Evolutionary conservation across 2,113 vertebrate genomes (phyloP), one percentile per base, ranked within the genome.

Genomic region (Seriola aureovittata): DNA sequence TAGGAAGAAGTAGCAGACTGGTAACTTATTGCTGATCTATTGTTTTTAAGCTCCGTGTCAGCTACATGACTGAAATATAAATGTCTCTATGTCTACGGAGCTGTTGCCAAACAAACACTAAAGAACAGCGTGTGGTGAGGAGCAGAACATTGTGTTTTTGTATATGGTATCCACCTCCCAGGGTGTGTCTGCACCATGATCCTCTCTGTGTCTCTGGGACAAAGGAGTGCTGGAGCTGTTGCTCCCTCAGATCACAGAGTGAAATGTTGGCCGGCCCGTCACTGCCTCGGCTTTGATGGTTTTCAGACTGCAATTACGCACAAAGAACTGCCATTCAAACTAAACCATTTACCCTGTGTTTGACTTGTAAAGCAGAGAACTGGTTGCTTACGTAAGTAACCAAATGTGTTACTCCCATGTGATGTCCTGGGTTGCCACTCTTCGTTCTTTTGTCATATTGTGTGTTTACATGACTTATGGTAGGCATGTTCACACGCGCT

Each of bases 271-370:
- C 70, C 60, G 19, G 38, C 5, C 42, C 78, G 71, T 85, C 77
- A 66, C 44, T 17, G 1, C 55, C 52, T 78, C 34, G 0, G 29
- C 71, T 70, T 66, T 91, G 85, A 93, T 92, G 81, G 70, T 92
- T 93, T 90, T 88, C 70, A 83, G 19, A 6, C 1, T 0, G 8
- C 71, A 38, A 64, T 86, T 76, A 63, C 19, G 48, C 64, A 50
- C 54, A 82, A 73, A 75, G 19, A 16, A 8, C 81, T 82, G 82
- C n/a, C 78, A 42, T 16, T 88, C 72, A 71, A 48, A 25, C 34
- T 21, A 23, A 81, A 85, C 21, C 60, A 74, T 85, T 82, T 64
- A 36, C 50, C 40, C 52, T 12, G 44, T 55, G 46, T 75, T 81
- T 73, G 57, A 74, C 46, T 52, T 75, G 75, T 74, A 69, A 84